Percentiles rank a stretch among this genome's conserved stretches.
Conservation (phyloP, 2,888 invertebrate species). For the Pimpla rufipes region DNA sequence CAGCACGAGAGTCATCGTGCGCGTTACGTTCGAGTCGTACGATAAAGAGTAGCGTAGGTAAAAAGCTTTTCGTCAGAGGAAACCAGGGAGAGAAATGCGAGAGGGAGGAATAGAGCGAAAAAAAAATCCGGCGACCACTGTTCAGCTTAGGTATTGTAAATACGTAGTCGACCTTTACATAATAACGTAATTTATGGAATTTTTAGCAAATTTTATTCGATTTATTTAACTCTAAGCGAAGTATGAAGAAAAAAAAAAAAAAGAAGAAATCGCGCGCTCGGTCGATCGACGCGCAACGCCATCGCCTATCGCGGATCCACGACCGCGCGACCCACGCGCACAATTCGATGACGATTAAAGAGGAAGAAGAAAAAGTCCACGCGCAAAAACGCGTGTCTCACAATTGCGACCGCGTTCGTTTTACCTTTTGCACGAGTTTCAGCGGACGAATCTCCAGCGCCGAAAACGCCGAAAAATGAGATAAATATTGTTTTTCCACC, state of each 20-base stretch:
- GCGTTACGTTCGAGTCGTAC: conserved; percentile 26
- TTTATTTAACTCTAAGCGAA: conserved; percentile 54
- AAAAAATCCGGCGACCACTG: conserved; percentile 55
- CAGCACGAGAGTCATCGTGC: background rate
- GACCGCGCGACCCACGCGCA: background rate
- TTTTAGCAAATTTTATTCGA: conserved; percentile 57
- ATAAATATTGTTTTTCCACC: background rate
- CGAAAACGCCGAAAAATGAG: conserved; percentile 10
- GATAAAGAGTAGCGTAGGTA: conserved; percentile 18
- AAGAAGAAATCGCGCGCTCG: conserved; percentile 13
- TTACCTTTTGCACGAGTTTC: conserved; percentile 38
- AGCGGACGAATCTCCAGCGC: conserved; percentile 12
- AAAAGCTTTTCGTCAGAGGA: too few relatives aligned
- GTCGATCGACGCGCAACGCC: conserved; percentile 27
- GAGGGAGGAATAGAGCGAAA: background rate
- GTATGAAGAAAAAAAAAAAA: conserved; percentile 6
- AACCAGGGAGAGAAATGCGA: background rate
- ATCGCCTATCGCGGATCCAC: conserved; percentile 19
- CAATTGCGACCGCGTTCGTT: conserved; percentile 15
- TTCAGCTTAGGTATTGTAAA: conserved; percentile 69
- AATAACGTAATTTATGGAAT: conserved; percentile 53
- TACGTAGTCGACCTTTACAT: conserved; percentile 64
- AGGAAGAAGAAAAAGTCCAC: background rate
- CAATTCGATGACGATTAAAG: conserved; percentile 12
- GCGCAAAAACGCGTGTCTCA: conserved; percentile 16